A percentile compares a stretch with the other conserved stretches of the same genome.
Conservation (phyloP, 2,113 vertebrate genomes). For the Okapia johnstoni region DNA sequence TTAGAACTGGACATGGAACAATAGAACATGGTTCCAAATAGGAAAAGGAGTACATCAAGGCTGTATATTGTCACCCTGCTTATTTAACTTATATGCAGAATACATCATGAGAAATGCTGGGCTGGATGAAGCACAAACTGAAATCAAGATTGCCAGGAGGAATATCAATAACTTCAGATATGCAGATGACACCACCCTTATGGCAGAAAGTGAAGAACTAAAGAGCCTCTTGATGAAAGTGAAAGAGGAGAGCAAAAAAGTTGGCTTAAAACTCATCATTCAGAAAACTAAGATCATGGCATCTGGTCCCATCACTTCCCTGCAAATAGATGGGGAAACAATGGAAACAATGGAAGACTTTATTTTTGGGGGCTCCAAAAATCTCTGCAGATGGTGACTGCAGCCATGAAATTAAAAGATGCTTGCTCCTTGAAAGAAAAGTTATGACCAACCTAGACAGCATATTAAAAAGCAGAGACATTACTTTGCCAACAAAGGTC, state of each 20-base stretch:
- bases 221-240: no score
- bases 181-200: no score
- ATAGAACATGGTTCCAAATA: background rate
- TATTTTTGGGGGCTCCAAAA: background rate
- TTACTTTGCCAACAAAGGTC: background rate
- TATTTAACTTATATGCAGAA: background rate
- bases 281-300: no score
- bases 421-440: background rate
- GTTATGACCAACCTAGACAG: background rate
- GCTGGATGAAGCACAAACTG: no score
- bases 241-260: no score
- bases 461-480: background rate
- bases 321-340: no score
- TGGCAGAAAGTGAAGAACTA: no score
- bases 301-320: no score
- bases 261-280: no score
- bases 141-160: no score
- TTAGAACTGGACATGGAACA: background rate
- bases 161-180: no score
- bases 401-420: background rate
- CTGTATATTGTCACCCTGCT: background rate
- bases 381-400: background rate
- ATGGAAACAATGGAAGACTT: background rate
- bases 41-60: background rate
- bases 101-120: background rate